Evolutionary conservation across 2,113 vertebrate genomes (phyloP).

Genomic region (Scopus umbretta): DNA sequence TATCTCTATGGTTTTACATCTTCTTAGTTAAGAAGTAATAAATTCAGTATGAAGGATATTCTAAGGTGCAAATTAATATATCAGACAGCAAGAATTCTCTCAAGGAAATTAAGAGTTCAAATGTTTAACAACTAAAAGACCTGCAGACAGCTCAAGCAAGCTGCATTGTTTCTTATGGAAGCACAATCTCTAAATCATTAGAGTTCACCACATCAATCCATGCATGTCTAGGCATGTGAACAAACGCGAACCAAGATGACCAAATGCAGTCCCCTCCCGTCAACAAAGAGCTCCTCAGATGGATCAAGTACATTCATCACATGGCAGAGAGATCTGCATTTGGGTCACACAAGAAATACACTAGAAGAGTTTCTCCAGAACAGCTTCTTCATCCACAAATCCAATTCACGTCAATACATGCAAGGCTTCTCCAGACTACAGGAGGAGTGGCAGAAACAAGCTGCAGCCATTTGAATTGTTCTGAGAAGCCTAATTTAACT

Average conservation of each 20-base stretch:
- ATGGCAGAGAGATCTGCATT: neutral
- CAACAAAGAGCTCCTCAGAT: rapidly evolving
- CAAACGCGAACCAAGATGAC: rapidly evolving
- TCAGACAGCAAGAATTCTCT: neutral
- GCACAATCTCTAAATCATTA: neutral
- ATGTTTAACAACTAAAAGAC: neutral
- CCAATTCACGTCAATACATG: neutral
- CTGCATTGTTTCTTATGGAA: rapidly evolving
- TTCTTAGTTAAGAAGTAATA: neutral
- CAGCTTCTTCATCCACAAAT: neutral
- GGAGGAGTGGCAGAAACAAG: neutral
- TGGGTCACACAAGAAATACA: neutral
- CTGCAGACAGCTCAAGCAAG: neutral
- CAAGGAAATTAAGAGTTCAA: neutral
- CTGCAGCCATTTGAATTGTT: neutral
- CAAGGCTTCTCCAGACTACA: neutral
- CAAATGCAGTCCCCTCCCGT: neutral
- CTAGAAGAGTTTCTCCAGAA: neutral
- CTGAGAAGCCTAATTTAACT: neutral
- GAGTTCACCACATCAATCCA: neutral
- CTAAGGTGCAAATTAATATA: neutral
- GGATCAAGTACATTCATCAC: neutral
- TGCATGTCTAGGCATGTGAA: rapidly evolving
- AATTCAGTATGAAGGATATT: neutral
- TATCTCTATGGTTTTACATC: neutral